Percentiles rank a stretch among this genome's conserved stretches.
These are phyloP conservation scores for Periparus ater DNA, from an alignment of 2,797 vertebrate genomes.

Conservation along the genomic window DNA sequence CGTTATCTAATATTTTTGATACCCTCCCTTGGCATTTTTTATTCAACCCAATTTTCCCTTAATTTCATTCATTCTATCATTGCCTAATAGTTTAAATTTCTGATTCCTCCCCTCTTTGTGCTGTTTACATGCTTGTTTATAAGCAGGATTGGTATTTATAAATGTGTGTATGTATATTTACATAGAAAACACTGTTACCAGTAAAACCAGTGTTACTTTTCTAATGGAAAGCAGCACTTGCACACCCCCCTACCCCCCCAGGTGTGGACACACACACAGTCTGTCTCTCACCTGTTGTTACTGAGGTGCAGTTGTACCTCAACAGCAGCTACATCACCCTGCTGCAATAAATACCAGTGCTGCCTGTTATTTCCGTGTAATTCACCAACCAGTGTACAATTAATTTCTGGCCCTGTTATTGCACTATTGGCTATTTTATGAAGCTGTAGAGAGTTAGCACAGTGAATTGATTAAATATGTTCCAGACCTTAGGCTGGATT, in stretches of 20 bases:
- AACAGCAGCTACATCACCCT: not conserved
- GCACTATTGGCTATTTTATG: constrained; percentile 50
- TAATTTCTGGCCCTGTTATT: constrained; percentile 58
- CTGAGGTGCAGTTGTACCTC: not conserved
- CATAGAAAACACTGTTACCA: not conserved
- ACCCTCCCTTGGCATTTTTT: not conserved
- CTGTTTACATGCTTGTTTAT: not conserved
- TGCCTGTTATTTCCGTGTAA: not conserved
- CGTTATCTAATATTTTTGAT: not conserved
- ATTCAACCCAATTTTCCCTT: not conserved
- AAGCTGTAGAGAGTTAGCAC: constrained; percentile 27
- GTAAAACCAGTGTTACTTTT: not conserved
- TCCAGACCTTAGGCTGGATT: constrained; percentile 52
- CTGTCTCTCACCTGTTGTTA: not conserved
- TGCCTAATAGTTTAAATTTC: not conserved
- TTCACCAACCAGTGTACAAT: constrained; percentile 12
- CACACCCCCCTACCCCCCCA: rapidly evolving
- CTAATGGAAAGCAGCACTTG: not conserved
- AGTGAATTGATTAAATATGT: constrained; percentile 55
- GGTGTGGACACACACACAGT: rapidly evolving
- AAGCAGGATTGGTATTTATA: not conserved
- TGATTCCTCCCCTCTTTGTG: not conserved
- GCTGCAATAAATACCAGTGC: not conserved
- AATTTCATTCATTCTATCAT: not conserved
- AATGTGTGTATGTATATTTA: not conserved